phyloP scores from a whole-genome alignment of 1,140 invertebrate genomes.

The Eueides isabella region DNA sequence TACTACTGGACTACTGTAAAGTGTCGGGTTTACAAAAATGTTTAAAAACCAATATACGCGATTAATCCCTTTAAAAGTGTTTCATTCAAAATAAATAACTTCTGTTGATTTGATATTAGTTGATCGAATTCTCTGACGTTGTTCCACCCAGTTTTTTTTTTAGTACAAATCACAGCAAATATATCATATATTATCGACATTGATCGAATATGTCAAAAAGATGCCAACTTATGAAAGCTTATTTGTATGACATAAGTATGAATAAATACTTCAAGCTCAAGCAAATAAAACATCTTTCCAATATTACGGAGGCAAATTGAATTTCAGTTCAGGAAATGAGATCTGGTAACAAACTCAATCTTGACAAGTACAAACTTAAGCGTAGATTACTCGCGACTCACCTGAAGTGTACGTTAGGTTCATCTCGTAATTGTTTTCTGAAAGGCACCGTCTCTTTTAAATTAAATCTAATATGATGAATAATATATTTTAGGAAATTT shows the following conservation, averaged over 20 bases:
- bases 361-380: constrained; percentile 32
- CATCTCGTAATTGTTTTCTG: not conserved
- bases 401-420: not conserved
- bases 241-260: not conserved
- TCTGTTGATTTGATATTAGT: no score
- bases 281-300: constrained; percentile 37
- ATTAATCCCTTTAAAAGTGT: no score
- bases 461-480: not conserved
- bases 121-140: no score
- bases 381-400: constrained; percentile 16
- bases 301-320: constrained; percentile 43
- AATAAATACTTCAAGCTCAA: not conserved
- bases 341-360: constrained; percentile 29
- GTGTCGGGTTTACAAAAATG: no score
- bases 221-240: not conserved
- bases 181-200: not conserved
- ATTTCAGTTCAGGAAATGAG: constrained; percentile 41
- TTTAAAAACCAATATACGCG: no score
- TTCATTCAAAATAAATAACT: no score
- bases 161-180: no score
- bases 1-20: no score
- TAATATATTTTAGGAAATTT: not conserved
- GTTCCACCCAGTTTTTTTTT: no score
- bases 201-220: no score
- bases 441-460: not conserved